Evolutionary conservation across 64 coral and sea anemone species (phyloP), one percentile per base, ranked within the genome.

Genomic region (Montipora efflorescens): DNA sequence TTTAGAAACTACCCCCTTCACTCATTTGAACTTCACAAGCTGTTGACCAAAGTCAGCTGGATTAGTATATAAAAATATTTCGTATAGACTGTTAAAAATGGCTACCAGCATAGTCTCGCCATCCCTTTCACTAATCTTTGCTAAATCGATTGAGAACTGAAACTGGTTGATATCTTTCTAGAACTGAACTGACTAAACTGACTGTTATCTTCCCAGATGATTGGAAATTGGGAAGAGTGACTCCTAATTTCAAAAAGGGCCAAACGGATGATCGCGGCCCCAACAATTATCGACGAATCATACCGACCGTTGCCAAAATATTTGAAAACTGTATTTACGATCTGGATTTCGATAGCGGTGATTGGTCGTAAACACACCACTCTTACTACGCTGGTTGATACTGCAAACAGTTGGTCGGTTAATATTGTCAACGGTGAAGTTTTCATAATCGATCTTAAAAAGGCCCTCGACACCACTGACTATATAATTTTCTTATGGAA

Each of bases 311-410:
- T 62, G 48, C 81, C 19, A 84, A 84, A 59, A 84, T 84, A 14
- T 53, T 83, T 15, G 49, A 83, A 83, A 84, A 84, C 61, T 25
- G 47, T 80, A 59, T 80, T 7, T 80, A 52, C 47, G 7, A 68
- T 89, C 0, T 55, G 73, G 87, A 21, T 89, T 89, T 25, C 69
- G 74, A 13, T 77, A 50, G 9, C 48, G 28, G 28, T 28, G 28
- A 28, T 28, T 28, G 28, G 28, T 28, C 28, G 28, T 28, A 28
- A 77, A 47, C 72, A 89, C 70, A 89, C 72, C 21, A 89, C 87
- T 7, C 43, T 89, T 76, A 89, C 87, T 58, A 51, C 87, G 10
- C n/a, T 89, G 50, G 8, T 89, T 2, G 87, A 89, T 44, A 10
- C 87, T 47, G 76, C 87, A 47, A 77, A 89, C 20, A 55, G 13